Base-by-base conservation (phyloP, 2,888 invertebrate species). In the Xanthia togata region DNA sequence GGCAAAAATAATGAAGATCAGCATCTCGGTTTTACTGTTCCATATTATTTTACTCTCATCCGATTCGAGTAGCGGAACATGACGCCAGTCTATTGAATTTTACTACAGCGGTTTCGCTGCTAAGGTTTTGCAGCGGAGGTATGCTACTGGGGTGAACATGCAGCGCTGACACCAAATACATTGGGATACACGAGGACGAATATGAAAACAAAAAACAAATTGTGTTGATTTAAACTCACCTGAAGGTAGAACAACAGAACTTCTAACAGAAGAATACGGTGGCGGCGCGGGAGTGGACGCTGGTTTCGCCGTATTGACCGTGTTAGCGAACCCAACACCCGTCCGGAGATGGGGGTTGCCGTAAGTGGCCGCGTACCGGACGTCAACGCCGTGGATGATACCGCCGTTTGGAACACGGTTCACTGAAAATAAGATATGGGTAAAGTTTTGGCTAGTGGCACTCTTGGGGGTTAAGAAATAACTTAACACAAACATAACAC, bases 331-430 rank as follows among this genome's bases (percentile, higher is more conserved):
- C 0, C 96, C 97, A 20, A 97, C 97, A 69, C 97, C 97, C 79
- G 97, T 97, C 91, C 98, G 97, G 84, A 98, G 96, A 94, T 99
- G 99, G 1, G 99, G 99, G 94, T 99, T 99, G 76, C 98, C 98
- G 91, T 99, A 99, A 12, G 98, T 98, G 57, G 99, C 99, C 70
- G 98, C 98, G 93, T 98, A 99, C 84, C 98, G 97, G 2, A 98
- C 98, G 93, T 99, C 99, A 47, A 99, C 98, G 44, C 96, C 96
- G 65, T 96, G 95, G 47, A 96, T 92, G 6, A 96, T 91, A 20
- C 96, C 95, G 4, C 96, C 96, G 69, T 96, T 96, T 57, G 95
- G 96, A 69, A 96, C 88, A 55, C 96, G 90, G 59, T 84, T 92
- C 6, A 91, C 92, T 91, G 89, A 8, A 87, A 85, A 38, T 31